Conservation (phyloP, 2,113 vertebrate genomes). For the Elachura formosa region DNA sequence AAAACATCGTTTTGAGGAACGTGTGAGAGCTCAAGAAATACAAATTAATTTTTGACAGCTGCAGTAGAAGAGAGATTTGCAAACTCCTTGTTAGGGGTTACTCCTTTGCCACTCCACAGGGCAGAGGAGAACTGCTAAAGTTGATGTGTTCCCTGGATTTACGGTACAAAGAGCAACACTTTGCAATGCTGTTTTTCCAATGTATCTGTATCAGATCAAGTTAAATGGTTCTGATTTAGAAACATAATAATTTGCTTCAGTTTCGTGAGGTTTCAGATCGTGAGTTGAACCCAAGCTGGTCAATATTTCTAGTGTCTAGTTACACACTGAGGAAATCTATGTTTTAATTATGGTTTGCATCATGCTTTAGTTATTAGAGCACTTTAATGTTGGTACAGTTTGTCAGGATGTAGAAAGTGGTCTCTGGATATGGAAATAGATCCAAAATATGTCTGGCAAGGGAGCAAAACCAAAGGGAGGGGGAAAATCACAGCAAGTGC, state of each 20-base stretch:
- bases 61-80: neutral
- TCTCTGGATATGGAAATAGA: slow-evolving; percentile 68
- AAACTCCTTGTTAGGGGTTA: neutral
- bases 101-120: neutral
- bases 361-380: slow-evolving; percentile 68
- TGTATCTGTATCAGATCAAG: neutral
- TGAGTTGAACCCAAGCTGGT: slow-evolving; percentile 54
- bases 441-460: slow-evolving; percentile 69
- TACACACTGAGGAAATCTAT: slow-evolving; percentile 67
- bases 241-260: slow-evolving; percentile 28
- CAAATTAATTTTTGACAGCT: neutral
- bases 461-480: slow-evolving; percentile 65
- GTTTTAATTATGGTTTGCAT: slow-evolving; percentile 76
- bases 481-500: slow-evolving; percentile 63
- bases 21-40: neutral
- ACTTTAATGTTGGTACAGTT: slow-evolving; percentile 67
- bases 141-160: neutral
- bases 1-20: neutral
- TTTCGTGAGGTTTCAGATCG: slow-evolving; percentile 56
- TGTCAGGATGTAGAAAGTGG: slow-evolving; percentile 67
- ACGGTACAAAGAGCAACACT: neutral
- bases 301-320: slow-evolving; percentile 70
- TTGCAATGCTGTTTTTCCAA: slow-evolving; percentile 3
- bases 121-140: neutral
- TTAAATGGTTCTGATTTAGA: slow-evolving; percentile 19